Evolutionary conservation across 1,140 invertebrate species (phyloP).

Genomic region (Drosophila carrolli): DNA sequence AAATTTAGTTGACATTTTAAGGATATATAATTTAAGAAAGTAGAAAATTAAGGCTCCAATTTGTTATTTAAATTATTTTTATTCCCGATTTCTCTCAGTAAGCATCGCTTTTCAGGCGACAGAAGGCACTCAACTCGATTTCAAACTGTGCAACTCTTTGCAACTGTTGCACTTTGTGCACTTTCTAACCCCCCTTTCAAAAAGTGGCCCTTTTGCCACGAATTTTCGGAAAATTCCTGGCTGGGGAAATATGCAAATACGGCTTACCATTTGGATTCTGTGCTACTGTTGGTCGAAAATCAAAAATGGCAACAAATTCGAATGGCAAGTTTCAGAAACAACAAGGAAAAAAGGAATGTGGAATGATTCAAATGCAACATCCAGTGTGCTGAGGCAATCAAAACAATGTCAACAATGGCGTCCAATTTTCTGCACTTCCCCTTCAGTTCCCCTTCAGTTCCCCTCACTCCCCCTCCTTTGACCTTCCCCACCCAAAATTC

Average conservation of each 20-base stretch:
- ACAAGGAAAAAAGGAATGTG: background rate
- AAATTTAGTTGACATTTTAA: no score
- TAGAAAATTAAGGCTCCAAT: no score
- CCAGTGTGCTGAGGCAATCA: conserved; percentile 13
- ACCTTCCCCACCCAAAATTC: background rate
- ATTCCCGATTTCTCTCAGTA: background rate
- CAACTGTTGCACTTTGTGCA: conserved; percentile 52
- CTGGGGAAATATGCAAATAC: conserved; percentile 11
- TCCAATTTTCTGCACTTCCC: conserved; percentile 11
- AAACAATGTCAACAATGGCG: conserved; percentile 43
- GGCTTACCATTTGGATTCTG: background rate
- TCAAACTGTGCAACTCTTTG: conserved; percentile 40
- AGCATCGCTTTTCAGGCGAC: conserved; percentile 1
- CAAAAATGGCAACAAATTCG: conserved; percentile 20
- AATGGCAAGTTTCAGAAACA: conserved; percentile 7
- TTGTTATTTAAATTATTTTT: background rate
- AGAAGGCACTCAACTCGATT: conserved; percentile 42
- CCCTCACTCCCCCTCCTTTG: no score
- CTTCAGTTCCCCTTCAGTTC: background rate
- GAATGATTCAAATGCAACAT: conserved; percentile 9
- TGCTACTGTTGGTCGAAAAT: conserved; percentile 14
- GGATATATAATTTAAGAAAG: no score
- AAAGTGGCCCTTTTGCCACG: background rate
- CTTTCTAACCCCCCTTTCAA: conserved; percentile 5
- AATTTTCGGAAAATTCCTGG: background rate